A percentile compares a stretch with the other conserved stretches of the same genome.
These are phyloP conservation scores for Spheniscus mendiculus DNA, from an alignment of 2,113 vertebrate genomes.

Conservation along the genomic window DNA sequence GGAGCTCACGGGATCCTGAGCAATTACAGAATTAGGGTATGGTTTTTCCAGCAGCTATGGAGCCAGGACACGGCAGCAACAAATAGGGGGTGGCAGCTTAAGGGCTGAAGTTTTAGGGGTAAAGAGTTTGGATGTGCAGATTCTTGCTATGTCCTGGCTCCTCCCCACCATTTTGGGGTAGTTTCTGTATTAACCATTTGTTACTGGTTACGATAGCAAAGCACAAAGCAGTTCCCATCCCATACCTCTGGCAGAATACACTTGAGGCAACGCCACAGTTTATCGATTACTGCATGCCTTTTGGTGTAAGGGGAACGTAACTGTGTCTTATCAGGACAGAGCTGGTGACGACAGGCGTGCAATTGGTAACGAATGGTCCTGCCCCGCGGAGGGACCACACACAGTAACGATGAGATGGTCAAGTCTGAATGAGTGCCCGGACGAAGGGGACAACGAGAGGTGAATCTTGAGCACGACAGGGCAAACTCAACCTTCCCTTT, in stretches of 20 bases:
- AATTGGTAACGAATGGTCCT: not conserved
- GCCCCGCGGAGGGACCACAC: not conserved
- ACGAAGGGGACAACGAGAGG: not conserved
- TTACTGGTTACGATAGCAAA: not conserved
- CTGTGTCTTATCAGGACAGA: not conserved
- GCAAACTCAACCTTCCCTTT: not conserved
- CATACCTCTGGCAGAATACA: not conserved
- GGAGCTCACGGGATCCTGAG: not conserved
- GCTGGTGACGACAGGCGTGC: not conserved
- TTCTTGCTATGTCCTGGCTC: not conserved
- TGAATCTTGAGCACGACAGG: not conserved
- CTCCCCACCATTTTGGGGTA: not conserved
- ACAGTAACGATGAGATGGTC: not conserved
- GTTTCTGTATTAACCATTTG: not conserved
- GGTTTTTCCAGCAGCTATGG: not conserved
- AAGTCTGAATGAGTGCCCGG: not conserved
- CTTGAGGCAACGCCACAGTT: not conserved
- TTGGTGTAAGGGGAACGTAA: not conserved
- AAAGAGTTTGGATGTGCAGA: not conserved
- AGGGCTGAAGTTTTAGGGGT: not conserved
- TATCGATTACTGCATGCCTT: not conserved
- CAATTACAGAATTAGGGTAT: not conserved
- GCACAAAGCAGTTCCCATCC: not conserved
- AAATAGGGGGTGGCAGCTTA: not conserved
- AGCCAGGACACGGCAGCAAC: not conserved